These are phyloP conservation scores for Cyprinodon brontotheroides DNA, from an alignment of 2,113 vertebrate species.

Conservation along the genomic window DNA sequence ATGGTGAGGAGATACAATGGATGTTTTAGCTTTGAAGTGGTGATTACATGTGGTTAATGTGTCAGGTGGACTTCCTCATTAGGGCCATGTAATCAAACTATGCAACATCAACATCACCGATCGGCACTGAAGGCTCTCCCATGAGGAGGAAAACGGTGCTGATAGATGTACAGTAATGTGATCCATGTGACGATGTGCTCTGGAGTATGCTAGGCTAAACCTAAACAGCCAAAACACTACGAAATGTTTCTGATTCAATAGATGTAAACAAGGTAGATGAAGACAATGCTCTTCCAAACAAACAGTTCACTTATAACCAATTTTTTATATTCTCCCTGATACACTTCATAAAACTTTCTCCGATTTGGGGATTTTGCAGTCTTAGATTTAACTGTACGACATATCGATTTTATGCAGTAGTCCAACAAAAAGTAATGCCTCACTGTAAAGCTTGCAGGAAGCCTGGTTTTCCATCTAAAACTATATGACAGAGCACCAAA, in stretches of 20 bases:
- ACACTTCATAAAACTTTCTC: neutral
- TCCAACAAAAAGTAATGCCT: neutral
- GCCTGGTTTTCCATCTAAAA: neutral
- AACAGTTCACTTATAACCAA: neutral
- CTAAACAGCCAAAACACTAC: neutral
- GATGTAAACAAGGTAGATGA: neutral
- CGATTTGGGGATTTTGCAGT: no score
- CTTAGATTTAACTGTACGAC: no score
- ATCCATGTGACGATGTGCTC: conserved; percentile 46
- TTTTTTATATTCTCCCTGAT: neutral
- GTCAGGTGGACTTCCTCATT: conserved; percentile 46
- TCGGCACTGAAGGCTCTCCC: conserved; percentile 20
- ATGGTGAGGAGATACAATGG: conserved; percentile 8
- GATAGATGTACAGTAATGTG: conserved; percentile 40
- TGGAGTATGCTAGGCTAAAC: neutral
- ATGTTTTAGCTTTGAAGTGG: conserved; percentile 45
- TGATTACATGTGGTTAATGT: conserved; percentile 38
- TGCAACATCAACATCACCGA: conserved; percentile 3
- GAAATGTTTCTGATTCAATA: neutral
- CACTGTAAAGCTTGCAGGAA: neutral
- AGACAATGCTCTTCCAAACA: neutral
- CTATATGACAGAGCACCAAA: neutral
- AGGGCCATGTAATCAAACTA: conserved; percentile 36
- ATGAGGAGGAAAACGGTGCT: conserved; percentile 5
- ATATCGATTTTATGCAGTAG: neutral